Base-by-base conservation (phyloP, 2,113 vertebrate species). In the Oxyruncus cristatus region DNA sequence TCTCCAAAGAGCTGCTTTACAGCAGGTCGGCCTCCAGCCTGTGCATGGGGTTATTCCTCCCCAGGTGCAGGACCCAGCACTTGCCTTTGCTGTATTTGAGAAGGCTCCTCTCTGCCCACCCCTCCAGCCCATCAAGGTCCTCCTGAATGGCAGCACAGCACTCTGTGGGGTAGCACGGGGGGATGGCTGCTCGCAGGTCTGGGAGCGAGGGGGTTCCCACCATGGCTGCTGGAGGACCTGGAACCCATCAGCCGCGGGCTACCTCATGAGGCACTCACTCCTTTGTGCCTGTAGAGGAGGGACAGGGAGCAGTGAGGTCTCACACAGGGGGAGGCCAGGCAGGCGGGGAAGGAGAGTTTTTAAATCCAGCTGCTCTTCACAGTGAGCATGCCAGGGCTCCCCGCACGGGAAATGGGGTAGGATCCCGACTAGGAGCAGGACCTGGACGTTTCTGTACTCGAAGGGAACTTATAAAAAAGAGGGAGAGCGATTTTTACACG, bases 191-290 rank as follows among this genome's bases (percentile, higher is more conserved):
- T 12, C 19, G 27, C 5, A 9, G 35, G 23, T 13, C 35, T 3
- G 4, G 70, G 44, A 18, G 15, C 3, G 1, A 49, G 16, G 0
- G 14, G 47, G 7, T 11, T 13, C 20, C 37, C 46, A 32, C 44
- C 17, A 5, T 2, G 7, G 46, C 62, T 62, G 61, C 53, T 3
- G 4, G 44, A 22, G 24, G n/a, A 17, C 22, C n/a, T 2, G 35
- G 27, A 12, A 20, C 23, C 37, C 1, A 1, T 1, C 21, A 39
- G 28, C 28, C 23, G 10, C 4, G 2, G 27, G 26, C 35, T 22
- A 46, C 68, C 11, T 15, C 63, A 1, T 12, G 42, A 21, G 8
- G 63, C 33, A 59, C 56, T 47, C 50, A 5, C 39, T 6, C n/a
- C 24, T 10, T 30, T 17, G 30, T 2, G 27, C 44, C 8, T 5